Conservation (phyloP, 2,888 invertebrate species). For the Scrobipalpa costella region DNA sequence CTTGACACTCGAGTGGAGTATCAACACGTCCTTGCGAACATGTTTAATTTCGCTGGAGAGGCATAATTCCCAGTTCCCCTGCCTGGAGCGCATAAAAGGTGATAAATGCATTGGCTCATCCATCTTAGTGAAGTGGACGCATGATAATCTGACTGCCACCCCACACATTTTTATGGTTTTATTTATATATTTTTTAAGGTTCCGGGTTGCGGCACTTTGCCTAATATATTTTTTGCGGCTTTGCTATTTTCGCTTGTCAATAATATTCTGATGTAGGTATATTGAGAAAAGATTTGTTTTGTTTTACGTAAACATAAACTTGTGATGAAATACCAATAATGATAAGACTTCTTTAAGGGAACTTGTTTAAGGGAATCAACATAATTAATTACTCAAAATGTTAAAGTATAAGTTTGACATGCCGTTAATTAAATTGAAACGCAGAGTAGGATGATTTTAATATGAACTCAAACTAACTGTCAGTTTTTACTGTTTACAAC, state of each 20-base stretch:
- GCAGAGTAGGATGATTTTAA: too few relatives aligned
- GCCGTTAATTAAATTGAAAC: too few relatives aligned
- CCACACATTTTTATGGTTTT: constrained; percentile 21
- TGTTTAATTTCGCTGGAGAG: neutral
- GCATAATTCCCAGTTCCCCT: neutral
- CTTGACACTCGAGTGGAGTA: constrained; percentile 36
- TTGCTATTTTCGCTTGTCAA: neutral
- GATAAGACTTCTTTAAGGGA: too few relatives aligned
- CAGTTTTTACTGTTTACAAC: too few relatives aligned
- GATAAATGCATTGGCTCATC: constrained; percentile 43
- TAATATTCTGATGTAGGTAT: neutral
- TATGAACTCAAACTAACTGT: too few relatives aligned
- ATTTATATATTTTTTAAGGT: neutral
- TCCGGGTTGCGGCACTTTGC: neutral
- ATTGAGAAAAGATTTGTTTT: too few relatives aligned
- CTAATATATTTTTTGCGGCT: constrained; percentile 3
- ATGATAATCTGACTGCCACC: constrained; percentile 41
- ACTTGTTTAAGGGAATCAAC: too few relatives aligned
- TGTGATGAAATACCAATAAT: too few relatives aligned
- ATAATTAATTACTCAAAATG: too few relatives aligned
- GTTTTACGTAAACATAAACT: too few relatives aligned
- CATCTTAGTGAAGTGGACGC: constrained; percentile 42
- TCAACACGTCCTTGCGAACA: constrained; percentile 35
- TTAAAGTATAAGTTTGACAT: too few relatives aligned
- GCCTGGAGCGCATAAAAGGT: constrained; percentile 35